Conservation (phyloP, 1,140 invertebrate species). For the Bombus haemorrhoidalis region DNA sequence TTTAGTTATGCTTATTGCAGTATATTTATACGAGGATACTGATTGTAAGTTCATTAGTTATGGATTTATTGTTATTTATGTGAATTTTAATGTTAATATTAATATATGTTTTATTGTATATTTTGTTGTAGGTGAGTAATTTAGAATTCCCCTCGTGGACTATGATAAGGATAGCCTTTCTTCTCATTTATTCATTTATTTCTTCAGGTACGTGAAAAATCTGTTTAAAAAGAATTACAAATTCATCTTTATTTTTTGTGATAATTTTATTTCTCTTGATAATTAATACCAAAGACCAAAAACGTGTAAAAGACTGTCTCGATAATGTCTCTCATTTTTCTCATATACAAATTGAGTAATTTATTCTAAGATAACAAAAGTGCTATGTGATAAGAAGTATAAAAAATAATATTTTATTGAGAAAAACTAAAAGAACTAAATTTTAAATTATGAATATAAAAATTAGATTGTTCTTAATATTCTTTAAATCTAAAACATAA, state of each 20-base stretch:
- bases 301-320: neutral
- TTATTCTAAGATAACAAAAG: neutral
- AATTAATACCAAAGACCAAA: neutral
- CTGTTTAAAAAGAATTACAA: neutral
- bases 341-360: neutral
- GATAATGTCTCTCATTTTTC: neutral
- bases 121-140: constrained; percentile 11
- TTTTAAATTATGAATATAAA: neutral
- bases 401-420: neutral
- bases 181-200: neutral
- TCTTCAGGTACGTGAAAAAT: neutral
- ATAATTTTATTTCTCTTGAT: neutral
- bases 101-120: neutral
- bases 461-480: neutral
- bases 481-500: no score
- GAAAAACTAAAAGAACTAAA: neutral
- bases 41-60: neutral
- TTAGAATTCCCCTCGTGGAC: accelerated
- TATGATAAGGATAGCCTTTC: neutral
- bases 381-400: neutral
- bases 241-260: neutral
- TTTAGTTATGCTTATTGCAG: no score
- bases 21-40: neutral
- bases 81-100: neutral
- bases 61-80: neutral